Evolutionary conservation across 2,888 invertebrate genomes (phyloP), one percentile per base, ranked within the genome.

Genomic region (Hemithea aestivaria): DNA sequence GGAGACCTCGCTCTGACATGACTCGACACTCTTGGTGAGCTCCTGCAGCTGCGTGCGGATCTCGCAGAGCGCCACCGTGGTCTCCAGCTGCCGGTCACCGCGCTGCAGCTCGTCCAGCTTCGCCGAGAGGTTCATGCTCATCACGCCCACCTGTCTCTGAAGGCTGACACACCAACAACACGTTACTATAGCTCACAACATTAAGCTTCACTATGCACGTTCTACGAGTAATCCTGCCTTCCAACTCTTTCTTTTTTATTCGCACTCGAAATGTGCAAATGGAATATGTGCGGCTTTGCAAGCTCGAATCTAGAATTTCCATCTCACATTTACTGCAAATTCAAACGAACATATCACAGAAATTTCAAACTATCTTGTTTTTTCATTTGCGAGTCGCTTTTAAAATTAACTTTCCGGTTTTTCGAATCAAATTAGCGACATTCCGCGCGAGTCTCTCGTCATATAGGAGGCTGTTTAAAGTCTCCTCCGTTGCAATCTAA

Each of bases 81-180:
- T 96, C 90, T 96, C 96, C 79, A 95, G 90, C 89, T 96, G 95
- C 69, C 95, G 93, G 89, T 96, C 96, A 71, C 92, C 91, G 73
- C 93, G 91, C 89, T 96, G 96, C 88, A 96, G 92, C 90, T 96
- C 95, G 89, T 96, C 96, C 90, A 96, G 91, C 90, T 96, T 96
- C 74, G 95, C 94, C 88, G 94, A 92, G 89, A 96, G 92, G 91
- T 96, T 96, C 94, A 95, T 95, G 89, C 96, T 96, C 96, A 96
- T 96, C 90, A 96, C 95, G 92, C 95, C 94, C 92, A 96, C 95
- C 94, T 96, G 96, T 91, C 95, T 94, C 92, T 96, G 96, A 91
- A 96, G 94, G 93, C 96, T 96, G 89, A 62, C 64, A 63, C 58
- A 58, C 42, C 55, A 42, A 48, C 50, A 4, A 40, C 35, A 51